phyloP scores from a whole-genome alignment of 2,113 vertebrate genomes.

The Rynchops niger region DNA sequence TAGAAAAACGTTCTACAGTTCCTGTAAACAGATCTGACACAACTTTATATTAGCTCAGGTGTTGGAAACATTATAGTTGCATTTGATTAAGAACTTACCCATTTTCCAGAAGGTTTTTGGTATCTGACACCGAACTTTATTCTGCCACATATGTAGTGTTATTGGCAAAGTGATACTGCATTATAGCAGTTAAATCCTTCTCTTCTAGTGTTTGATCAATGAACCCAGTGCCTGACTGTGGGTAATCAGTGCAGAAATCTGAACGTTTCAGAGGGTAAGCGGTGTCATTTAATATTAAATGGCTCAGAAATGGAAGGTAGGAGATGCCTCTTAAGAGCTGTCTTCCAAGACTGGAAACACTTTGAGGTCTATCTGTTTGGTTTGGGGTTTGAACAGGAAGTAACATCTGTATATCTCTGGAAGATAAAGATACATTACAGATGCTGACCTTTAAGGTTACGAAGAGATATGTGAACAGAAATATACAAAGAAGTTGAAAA shows the following conservation, averaged over 20 bases:
- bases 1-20: not conserved
- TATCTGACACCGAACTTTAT: not conserved
- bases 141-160: not conserved
- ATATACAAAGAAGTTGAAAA: not conserved
- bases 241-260: not conserved
- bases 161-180: not conserved
- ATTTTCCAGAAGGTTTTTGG: not conserved
- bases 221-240: not conserved
- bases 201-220: not conserved
- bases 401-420: not conserved
- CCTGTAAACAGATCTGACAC: not conserved
- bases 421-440: not conserved
- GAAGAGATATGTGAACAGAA: not conserved
- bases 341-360: not conserved
- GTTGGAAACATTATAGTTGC: not conserved
- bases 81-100: not conserved
- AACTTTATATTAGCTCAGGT: not conserved
- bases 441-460: not conserved
- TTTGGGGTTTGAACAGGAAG: conserved; percentile 5
- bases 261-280: not conserved
- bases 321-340: not conserved
- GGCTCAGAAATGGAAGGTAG: not conserved
- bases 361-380: not conserved
- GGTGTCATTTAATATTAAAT: not conserved
- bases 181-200: not conserved